Evolutionary conservation across 2,113 vertebrate species (phyloP).

Genomic region (Myrmecobius fasciatus): DNA sequence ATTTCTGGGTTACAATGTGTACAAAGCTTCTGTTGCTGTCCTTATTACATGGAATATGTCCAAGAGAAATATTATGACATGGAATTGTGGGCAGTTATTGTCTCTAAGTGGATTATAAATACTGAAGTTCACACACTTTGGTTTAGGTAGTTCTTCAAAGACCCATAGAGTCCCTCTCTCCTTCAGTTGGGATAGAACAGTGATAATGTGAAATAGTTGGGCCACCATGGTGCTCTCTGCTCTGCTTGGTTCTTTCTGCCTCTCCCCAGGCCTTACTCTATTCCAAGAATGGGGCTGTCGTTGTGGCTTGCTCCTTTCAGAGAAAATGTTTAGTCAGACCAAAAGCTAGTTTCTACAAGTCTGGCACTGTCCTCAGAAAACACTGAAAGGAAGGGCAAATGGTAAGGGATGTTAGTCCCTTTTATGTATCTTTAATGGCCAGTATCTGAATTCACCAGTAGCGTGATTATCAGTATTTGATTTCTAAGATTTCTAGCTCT

Average conservation of each 20-base stretch:
- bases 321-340: constrained; percentile 76
- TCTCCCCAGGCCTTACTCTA: constrained; percentile 15
- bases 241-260: not conserved
- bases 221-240: not conserved
- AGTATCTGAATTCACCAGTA: not conserved
- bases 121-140: not conserved
- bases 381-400: constrained; percentile 49
- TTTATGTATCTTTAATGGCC: not conserved
- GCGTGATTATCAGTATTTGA: not conserved
- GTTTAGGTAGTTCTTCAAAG: not conserved
- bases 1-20: not conserved
- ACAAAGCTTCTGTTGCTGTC: not conserved
- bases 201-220: not conserved
- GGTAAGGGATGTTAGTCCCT: constrained; percentile 27
- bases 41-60: not conserved
- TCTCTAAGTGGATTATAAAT: not conserved
- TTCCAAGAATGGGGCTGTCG: constrained; percentile 58
- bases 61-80: not conserved
- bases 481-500: not conserved
- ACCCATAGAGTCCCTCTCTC: not conserved
- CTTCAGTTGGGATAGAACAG: not conserved
- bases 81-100: not conserved
- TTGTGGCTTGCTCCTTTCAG: constrained; percentile 60
- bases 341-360: constrained; percentile 72
- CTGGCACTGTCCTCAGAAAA: constrained; percentile 71